Percentiles rank a stretch among this genome's conserved stretches.
Evolutionary conservation across 1,140 invertebrate species (phyloP).

Genomic region (Helicoverpa armigera): DNA sequence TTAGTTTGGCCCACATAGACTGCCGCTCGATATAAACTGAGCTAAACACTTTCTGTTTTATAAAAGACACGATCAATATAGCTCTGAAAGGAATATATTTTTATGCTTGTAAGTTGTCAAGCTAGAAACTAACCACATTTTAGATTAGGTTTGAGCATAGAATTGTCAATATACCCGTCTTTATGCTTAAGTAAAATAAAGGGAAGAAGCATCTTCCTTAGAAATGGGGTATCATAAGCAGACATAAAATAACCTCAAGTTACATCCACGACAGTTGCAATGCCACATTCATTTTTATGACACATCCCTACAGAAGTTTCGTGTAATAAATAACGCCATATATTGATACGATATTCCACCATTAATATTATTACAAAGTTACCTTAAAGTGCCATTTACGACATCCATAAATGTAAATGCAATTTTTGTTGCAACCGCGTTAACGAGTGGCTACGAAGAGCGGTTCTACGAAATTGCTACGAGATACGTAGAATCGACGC

Average conservation of each 20-base stretch:
- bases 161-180: no score
- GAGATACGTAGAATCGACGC: conserved; percentile 4
- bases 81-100: background rate
- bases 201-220: no score
- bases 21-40: background rate
- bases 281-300: background rate
- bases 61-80: background rate
- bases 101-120: no score
- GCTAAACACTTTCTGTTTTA: conserved; percentile 8
- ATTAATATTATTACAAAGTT: conserved; percentile 33
- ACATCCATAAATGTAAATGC: conserved; percentile 32
- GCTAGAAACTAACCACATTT: no score
- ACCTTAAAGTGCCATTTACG: conserved; percentile 20
- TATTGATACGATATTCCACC: background rate
- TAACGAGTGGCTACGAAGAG: conserved; percentile 33
- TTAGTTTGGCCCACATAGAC: background rate
- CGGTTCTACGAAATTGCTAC: background rate
- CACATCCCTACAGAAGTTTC: conserved; percentile 2
- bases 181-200: no score
- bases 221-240: no score
- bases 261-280: background rate
- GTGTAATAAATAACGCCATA: conserved; percentile 16
- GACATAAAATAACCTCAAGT: background rate
- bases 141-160: no score
- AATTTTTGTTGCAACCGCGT: conserved; percentile 36